A percentile compares a stretch with the other conserved stretches of the same genome.
These are phyloP conservation scores for Hirtodrosophila confusa DNA, from an alignment of 2,888 invertebrate species.

Conservation along the genomic window DNA sequence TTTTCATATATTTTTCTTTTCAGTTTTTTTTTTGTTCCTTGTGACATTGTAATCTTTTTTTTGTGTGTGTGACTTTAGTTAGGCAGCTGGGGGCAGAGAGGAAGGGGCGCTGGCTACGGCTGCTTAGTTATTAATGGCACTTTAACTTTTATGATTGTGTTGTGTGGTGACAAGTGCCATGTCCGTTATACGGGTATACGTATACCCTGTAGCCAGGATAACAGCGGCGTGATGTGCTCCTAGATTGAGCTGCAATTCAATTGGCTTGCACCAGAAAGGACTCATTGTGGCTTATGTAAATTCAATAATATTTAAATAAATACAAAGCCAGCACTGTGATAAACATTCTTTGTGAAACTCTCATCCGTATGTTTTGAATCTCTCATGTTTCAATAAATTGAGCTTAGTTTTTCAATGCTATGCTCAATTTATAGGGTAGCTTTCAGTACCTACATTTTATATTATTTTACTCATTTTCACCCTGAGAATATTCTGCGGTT, in stretches of 20 bases:
- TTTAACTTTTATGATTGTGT: constrained; percentile 71
- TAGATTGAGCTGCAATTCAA: no score
- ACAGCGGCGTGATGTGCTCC: not conserved
- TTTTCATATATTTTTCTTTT: constrained; percentile 7
- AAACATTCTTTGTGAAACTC: no score
- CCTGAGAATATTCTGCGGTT: constrained; percentile 11
- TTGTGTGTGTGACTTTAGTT: constrained; percentile 20
- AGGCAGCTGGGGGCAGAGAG: not conserved
- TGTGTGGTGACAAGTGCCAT: constrained; percentile 43
- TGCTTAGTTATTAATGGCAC: constrained; percentile 70
- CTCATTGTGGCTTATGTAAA: no score
- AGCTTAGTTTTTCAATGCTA: no score
- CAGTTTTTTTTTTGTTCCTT: constrained; percentile 10
- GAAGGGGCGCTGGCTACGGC: constrained; percentile 24
- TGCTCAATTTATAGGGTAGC: not conserved
- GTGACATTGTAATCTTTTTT: not conserved
- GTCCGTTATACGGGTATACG: constrained; percentile 22
- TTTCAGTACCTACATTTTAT: not conserved
- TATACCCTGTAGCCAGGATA: constrained; percentile 9
- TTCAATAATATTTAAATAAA: no score
- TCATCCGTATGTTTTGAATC: no score
- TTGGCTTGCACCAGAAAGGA: no score
- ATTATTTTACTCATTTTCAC: not conserved
- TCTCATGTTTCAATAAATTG: no score
- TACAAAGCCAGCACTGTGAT: no score